A percentile compares a stretch with the other conserved stretches of the same genome.
Evolutionary conservation across 2,888 invertebrate genomes (phyloP).

Genomic region (Epinotia bilunana): DNA sequence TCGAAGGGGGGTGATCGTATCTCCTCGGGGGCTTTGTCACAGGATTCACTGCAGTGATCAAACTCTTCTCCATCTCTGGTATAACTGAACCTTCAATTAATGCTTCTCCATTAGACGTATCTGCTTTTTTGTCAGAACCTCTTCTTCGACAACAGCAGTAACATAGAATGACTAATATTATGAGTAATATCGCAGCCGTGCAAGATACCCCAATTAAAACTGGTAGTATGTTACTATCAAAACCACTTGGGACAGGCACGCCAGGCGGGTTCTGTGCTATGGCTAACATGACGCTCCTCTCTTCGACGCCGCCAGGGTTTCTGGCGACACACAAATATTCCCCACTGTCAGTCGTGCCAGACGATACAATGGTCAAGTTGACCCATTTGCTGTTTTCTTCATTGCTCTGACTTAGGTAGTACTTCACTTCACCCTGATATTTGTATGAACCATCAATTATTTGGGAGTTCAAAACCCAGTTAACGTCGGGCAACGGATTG

Average conservation of each 20-base stretch:
- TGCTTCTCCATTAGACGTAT: slow-evolving; percentile 87
- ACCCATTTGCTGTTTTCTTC: slow-evolving; percentile 83
- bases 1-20: slow-evolving; percentile 89
- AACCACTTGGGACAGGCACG: slow-evolving; percentile 76
- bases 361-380: slow-evolving; percentile 88
- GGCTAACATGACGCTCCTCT: slow-evolving; percentile 88
- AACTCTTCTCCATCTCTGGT: slow-evolving; percentile 93
- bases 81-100: slow-evolving; percentile 90
- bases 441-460: slow-evolving; percentile 83
- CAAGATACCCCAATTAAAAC: slow-evolving; percentile 81
- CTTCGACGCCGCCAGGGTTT: slow-evolving; percentile 91
- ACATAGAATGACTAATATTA: slow-evolving; percentile 79
- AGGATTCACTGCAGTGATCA: slow-evolving; percentile 93
- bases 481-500: slow-evolving; percentile 90
- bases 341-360: slow-evolving; percentile 87
- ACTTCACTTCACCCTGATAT: slow-evolving; percentile 80
- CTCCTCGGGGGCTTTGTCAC: slow-evolving; percentile 92
- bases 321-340: slow-evolving; percentile 92
- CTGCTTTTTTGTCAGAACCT: slow-evolving; percentile 83
- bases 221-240: slow-evolving; percentile 83
- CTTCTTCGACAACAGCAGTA: slow-evolving; percentile 84
- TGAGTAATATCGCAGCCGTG: slow-evolving; percentile 79
- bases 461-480: slow-evolving; percentile 88
- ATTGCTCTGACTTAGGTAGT: slow-evolving; percentile 67
- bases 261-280: slow-evolving; percentile 75